Base-by-base conservation (phyloP, 2,888 invertebrate species). In the Apamea monoglypha region DNA sequence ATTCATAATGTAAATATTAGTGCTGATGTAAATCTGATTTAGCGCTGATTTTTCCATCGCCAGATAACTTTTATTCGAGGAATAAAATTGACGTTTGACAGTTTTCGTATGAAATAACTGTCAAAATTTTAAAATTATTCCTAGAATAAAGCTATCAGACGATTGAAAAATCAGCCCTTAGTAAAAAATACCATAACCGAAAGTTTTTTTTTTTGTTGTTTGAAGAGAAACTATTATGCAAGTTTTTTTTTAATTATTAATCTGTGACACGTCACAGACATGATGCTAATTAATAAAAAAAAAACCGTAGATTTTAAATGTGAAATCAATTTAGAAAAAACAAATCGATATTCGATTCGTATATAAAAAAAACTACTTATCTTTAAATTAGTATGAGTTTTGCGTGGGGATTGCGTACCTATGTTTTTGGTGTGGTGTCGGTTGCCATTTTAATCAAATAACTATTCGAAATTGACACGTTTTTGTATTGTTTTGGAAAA, bases 351-450 rank as follows among this genome's bases (percentile, higher is more conserved):
- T 21, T 29, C 25, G 1, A 6, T 25, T 29, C 25, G 7, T 50
- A 14, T 5, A 36, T 36, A 36, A 25, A 18, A 40, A 36, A 44
- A n/a, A 1, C 4, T 4, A 63, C 7, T 61, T 16, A 53, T 67
- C 16, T 18, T 76, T 61, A 8, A 40, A 25, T 16, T 36, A 59
- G 5, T 56, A 44, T 79, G 12, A n/a, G 21, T 67, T 44, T 70
- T 71, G 76, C 50, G 59, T 76, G 82, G 44, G 32, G 40, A 59
- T 81, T 80, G 68, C 75, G 63, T 73, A 36, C 59, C 40, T 80
- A 36, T 78, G 32, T 82, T 83, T 79, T 80, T 74, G 72, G 66
- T 76, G 78, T 84, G 88, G 89, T 86, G 86, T 89, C 71, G 86
- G 89, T 89, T 78, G 82, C 80, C 81, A 87, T 87, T 83, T 83